phyloP scores from a whole-genome alignment of 1,140 invertebrate genomes.

The Teleogryllus occipitalis region DNA sequence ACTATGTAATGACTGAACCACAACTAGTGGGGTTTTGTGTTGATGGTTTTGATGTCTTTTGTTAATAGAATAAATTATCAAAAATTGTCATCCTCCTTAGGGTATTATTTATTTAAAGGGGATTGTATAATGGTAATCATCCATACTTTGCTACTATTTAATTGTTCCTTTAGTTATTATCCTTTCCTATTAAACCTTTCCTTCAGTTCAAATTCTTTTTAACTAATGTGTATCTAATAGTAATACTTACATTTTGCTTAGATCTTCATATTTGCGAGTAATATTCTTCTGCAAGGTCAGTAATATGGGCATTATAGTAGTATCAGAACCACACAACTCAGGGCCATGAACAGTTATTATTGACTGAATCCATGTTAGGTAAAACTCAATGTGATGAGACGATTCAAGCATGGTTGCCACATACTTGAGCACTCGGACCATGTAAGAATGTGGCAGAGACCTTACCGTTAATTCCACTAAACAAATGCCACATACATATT shows the following conservation, averaged over 20 bases:
- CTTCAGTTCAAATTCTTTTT: constrained; percentile 5
- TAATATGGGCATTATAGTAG: constrained; percentile 48
- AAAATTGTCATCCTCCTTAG: too few species aligned
- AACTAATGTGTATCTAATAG: neutral
- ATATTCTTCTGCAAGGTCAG: constrained; percentile 72
- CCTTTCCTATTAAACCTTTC: neutral
- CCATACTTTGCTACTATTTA: neutral
- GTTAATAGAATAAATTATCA: too few species aligned
- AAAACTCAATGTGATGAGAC: constrained; percentile 79
- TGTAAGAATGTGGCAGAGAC: constrained; percentile 62
- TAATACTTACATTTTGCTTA: constrained; percentile 74
- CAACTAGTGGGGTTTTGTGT: too few species aligned
- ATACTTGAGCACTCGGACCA: constrained; percentile 61
- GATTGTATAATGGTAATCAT: neutral
- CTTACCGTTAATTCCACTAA: constrained; percentile 66
- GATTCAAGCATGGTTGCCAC: constrained; percentile 62
- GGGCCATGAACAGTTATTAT: constrained; percentile 54
- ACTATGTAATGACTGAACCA: too few species aligned
- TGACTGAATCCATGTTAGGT: constrained; percentile 67
- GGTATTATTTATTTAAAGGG: neutral
- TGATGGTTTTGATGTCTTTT: too few species aligned
- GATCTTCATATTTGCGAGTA: constrained; percentile 65
- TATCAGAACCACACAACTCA: constrained; percentile 41
- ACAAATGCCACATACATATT: constrained; percentile 31
- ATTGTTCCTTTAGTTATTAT: too few species aligned